Evolutionary conservation across 1,140 invertebrate species (phyloP).

Genomic region (Elysia chlorotica): DNA sequence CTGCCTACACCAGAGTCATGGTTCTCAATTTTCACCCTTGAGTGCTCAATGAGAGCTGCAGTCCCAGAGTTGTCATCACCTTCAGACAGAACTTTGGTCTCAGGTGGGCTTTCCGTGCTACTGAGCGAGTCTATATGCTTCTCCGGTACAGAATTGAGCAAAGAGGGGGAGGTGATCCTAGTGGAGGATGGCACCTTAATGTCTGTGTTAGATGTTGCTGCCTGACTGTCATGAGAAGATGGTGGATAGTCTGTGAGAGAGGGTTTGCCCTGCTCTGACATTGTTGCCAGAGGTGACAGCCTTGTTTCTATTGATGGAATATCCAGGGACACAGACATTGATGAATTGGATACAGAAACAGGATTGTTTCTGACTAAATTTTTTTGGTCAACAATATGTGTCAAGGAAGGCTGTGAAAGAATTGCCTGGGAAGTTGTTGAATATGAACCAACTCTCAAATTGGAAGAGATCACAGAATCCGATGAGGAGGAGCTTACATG

Average conservation of each 20-base stretch:
- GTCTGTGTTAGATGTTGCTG: conserved; percentile 13
- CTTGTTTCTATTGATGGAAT: too few relatives aligned
- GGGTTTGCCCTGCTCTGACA: too few relatives aligned
- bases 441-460: background rate
- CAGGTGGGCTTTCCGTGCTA: conserved; percentile 32
- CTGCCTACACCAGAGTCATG: conserved; percentile 55
- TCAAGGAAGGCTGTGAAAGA: too few relatives aligned
- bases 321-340: too few relatives aligned
- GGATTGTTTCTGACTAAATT: too few relatives aligned
- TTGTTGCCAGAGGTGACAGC: too few relatives aligned
- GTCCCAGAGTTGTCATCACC: conserved; percentile 38
- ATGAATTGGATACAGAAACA: too few relatives aligned
- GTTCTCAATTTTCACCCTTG: conserved; percentile 39
- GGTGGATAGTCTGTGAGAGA: too few relatives aligned
- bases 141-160: conserved; percentile 30
- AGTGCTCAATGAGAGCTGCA: conserved; percentile 28
- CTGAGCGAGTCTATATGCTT: conserved; percentile 15
- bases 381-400: too few relatives aligned
- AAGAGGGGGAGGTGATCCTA: conserved; percentile 8
- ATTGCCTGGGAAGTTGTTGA: too few relatives aligned
- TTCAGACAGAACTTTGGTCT: conserved; percentile 34
- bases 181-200: background rate
- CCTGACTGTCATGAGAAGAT: conserved; percentile 18
- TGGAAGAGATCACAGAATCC: conserved; percentile 21
- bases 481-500: background rate